Evolutionary conservation across 2,113 vertebrate species (phyloP).

Genomic region (Mobula birostris): DNA sequence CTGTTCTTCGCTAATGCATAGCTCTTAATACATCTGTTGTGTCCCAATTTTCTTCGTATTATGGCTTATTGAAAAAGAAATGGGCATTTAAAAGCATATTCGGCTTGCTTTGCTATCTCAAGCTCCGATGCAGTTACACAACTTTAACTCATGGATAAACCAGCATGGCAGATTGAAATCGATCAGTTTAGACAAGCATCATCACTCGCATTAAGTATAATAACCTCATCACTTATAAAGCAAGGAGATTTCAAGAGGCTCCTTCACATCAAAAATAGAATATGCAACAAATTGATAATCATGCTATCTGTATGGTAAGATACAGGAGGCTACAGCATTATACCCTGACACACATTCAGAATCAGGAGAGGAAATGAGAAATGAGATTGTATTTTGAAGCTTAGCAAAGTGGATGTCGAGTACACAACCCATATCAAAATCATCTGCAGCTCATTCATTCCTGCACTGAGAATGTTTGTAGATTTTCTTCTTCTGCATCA

Average conservation of each 20-base stretch:
- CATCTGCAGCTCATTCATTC: not conserved
- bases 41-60: not conserved
- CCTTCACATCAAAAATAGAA: not conserved
- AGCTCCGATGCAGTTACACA: not conserved
- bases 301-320: not conserved
- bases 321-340: not conserved
- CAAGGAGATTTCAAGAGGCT: not conserved
- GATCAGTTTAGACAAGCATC: conserved; percentile 11
- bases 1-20: not conserved
- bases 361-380: not conserved
- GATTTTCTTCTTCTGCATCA: not conserved
- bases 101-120: not conserved
- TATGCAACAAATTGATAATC: conserved; percentile 6
- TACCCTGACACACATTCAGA: not conserved
- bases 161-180: not conserved
- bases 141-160: not conserved
- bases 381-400: too few relatives aligned
- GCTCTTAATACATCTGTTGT: not conserved
- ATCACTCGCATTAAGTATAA: conserved; percentile 4
- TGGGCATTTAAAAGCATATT: not conserved
- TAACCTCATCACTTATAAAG: conserved; percentile 3
- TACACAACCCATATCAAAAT: not conserved
- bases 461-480: not conserved
- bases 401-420: not conserved
- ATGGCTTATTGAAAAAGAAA: not conserved